Percentiles rank a stretch among this genome's conserved stretches.
Evolutionary conservation across 2,888 invertebrate species (phyloP).

Genomic region (Zonitis immaculata): DNA sequence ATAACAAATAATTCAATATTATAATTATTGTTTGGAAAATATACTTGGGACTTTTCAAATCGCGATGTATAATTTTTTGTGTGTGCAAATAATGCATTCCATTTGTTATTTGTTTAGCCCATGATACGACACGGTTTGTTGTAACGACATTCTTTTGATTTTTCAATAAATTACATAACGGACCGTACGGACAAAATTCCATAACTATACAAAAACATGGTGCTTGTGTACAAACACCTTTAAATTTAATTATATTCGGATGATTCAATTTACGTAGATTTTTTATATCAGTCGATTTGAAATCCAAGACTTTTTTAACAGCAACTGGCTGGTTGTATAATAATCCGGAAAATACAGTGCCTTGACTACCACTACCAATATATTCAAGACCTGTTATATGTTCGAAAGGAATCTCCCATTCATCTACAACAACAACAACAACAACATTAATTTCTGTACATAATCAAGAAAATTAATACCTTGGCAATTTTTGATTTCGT

Average conservation of each 20-base stretch:
- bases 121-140: conserved; percentile 81
- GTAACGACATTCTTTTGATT: conserved; percentile 78
- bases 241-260: conserved; percentile 79
- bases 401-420: conserved; percentile 96
- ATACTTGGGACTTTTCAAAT: conserved; percentile 99
- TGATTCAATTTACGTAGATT: conserved; percentile 90
- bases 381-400: conserved; percentile 82
- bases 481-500: conserved; percentile 59
- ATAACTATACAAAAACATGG: conserved; percentile 94
- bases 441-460: too few species aligned
- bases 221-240: conserved; percentile 86
- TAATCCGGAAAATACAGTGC: conserved; percentile 87
- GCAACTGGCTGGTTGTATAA: conserved; percentile 82
- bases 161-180: conserved; percentile 84
- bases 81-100: conserved; percentile 97
- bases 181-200: conserved; percentile 97
- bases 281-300: conserved; percentile 88
- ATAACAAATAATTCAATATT: conserved; percentile 1
- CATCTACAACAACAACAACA: conserved; percentile 56
- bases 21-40: too few species aligned
- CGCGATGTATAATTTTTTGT: conserved; percentile 96
- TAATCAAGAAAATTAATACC: not conserved
- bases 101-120: conserved; percentile 92
- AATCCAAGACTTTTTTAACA: conserved; percentile 91
- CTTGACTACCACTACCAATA: conserved; percentile 94